Conservation (phyloP, 2,888 invertebrate species). For the Folsomia manolachei region DNA sequence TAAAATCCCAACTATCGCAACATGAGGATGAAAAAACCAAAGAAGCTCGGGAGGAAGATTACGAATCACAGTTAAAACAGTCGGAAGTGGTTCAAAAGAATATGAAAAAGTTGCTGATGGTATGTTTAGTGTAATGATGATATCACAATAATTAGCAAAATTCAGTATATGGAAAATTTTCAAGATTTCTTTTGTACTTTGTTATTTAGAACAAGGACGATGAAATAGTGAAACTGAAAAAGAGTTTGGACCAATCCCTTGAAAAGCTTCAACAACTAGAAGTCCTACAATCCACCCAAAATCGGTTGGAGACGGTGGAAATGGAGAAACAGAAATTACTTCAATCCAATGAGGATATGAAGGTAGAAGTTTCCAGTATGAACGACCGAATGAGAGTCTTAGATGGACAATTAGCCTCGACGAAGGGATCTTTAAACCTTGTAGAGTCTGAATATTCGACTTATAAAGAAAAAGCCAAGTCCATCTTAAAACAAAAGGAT, state of each 20-base stretch:
- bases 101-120: not conserved
- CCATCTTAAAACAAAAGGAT: constrained; percentile 74
- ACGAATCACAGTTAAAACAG: constrained; percentile 4
- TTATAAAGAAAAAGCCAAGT: constrained; percentile 74
- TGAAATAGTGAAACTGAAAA: constrained; percentile 32
- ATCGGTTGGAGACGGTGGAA: constrained; percentile 41
- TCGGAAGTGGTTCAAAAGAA: constrained; percentile 15
- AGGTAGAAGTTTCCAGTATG: constrained; percentile 22
- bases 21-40: not conserved
- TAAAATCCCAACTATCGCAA: not conserved
- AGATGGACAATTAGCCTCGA: constrained; percentile 36
- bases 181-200: not conserved
- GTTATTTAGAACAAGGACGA: constrained; percentile 31
- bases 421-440: constrained; percentile 34
- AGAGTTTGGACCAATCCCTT: constrained; percentile 43
- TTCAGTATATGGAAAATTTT: not conserved
- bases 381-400: constrained; percentile 22
- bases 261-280: constrained; percentile 42
- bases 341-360: constrained; percentile 35
- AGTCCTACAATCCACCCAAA: constrained; percentile 37
- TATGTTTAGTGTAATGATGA: too few species aligned
- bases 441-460: constrained; percentile 63
- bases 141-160: not conserved
- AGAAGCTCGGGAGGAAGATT: constrained; percentile 9
- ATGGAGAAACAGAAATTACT: constrained; percentile 42